Percentiles rank a stretch among this genome's conserved stretches.
phyloP scores from a whole-genome alignment of 2,888 invertebrate species.

The Hoplodrina ambigua region DNA sequence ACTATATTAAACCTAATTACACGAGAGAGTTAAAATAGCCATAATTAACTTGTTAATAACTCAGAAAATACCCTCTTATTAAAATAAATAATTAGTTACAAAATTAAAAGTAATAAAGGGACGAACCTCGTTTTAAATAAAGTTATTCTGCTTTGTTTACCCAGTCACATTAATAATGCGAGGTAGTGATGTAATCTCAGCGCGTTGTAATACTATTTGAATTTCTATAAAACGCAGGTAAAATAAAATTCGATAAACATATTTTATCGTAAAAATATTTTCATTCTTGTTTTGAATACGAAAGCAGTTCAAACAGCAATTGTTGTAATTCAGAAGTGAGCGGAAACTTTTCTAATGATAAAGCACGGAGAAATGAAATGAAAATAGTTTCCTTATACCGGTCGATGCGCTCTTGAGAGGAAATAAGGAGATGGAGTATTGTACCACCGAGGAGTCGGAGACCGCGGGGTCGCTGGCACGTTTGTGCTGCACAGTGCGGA shows the following conservation, averaged over 20 bases:
- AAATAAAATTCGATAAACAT: constrained; percentile 64
- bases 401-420: constrained; percentile 60
- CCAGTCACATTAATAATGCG: constrained; percentile 43
- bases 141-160: constrained; percentile 42
- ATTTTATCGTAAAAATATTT: constrained; percentile 57
- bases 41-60: constrained; percentile 43
- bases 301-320: constrained; percentile 72
- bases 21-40: constrained; percentile 25
- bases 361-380: constrained; percentile 71
- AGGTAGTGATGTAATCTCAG: constrained; percentile 54
- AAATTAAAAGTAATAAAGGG: constrained; percentile 38
- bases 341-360: constrained; percentile 70
- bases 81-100: constrained; percentile 41
- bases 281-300: constrained; percentile 68
- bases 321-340: constrained; percentile 68
- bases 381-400: constrained; percentile 74
- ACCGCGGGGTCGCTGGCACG: constrained; percentile 59
- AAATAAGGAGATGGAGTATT: constrained; percentile 61
- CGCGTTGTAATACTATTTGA: constrained; percentile 55
- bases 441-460: constrained; percentile 55
- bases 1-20: constrained; percentile 48
- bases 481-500: constrained; percentile 14
- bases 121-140: constrained; percentile 33
- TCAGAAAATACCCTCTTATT: constrained; percentile 34
- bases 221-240: constrained; percentile 61